phyloP scores from a whole-genome alignment of 2,113 vertebrate species.

The Spheniscus mendiculus region DNA sequence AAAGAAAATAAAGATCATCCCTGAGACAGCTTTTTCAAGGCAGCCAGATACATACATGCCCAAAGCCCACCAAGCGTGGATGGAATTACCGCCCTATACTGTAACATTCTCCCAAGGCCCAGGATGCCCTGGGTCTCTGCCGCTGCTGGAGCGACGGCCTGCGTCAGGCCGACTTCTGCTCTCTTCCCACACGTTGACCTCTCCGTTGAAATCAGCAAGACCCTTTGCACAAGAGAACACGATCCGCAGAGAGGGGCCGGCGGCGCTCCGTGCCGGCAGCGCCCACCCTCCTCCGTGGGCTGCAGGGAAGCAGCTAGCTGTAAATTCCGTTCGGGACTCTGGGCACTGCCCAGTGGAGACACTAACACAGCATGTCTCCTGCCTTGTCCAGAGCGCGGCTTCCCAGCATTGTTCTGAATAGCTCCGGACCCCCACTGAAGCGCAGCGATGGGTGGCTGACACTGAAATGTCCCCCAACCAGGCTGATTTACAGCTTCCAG shows the following conservation, averaged over 20 bases:
- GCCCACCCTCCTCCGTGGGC: not conserved
- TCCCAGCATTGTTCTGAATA: constrained; percentile 69
- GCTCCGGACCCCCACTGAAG: constrained; percentile 58
- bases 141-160: fast-evolving
- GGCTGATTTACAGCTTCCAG: constrained; percentile 61
- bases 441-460: constrained; percentile 54
- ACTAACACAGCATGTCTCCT: constrained; percentile 67
- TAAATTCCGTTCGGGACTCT: constrained; percentile 26
- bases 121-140: not conserved
- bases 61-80: not conserved
- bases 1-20: constrained; percentile 21
- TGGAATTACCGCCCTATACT: not conserved
- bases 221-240: not conserved
- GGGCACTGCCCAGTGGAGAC: constrained; percentile 64
- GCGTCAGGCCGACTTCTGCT: fast-evolving
- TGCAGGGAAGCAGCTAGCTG: constrained; percentile 11
- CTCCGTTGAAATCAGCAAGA: fast-evolving
- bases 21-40: not conserved
- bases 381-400: constrained; percentile 62
- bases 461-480: constrained; percentile 59
- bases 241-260: fast-evolving
- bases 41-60: not conserved
- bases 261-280: not conserved
- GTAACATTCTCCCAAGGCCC: fast-evolving
- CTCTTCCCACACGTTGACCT: fast-evolving